Base-by-base conservation (phyloP, 1,140 invertebrate genomes). In the Rhizoglyphus robini region DNA sequence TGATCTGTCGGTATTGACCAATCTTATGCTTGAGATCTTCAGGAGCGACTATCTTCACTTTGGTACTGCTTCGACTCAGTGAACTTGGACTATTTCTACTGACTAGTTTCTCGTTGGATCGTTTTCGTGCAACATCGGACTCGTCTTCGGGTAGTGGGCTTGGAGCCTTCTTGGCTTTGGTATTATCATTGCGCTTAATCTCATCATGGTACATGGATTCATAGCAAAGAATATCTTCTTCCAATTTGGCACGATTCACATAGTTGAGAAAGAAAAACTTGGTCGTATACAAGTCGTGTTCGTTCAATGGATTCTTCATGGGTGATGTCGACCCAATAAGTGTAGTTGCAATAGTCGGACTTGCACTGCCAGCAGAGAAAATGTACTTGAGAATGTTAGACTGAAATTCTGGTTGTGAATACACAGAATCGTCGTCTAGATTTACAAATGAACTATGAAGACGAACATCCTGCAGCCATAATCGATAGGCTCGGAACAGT, bases 371-470 rank as follows among this genome's bases (percentile, higher is more conserved):
- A 31, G 23, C 11, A 4, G 57, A 31, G 15, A 69, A 25, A 0
- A 68, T 46, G 29, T 27, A 60, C 46, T 68, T 69, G 2, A 69
- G 46, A 23, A 69, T 29, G 18, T 67, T 48, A 29, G 48, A 30
- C 18, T 46, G 41, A 65, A 67, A 68, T 46, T 69, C 32, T 27
- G 36, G 49, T 27, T 47, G n/a, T 1, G 15, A 3, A 46, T n/a
- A 60, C 11, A 34, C 15, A 15, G 51, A 54, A 1, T 69, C 60
- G 30, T 62, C 60, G 47, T 65, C 63, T 27, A 69, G 4, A 62
- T 68, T 58, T 38, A 68, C 66, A 57, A 46, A 69, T 29, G 51
- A 47, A 23, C 61, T 57, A 36, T 65, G 66, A 20, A 69, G 46
- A 23, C 60, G 62, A 30, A 13, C 13, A 63, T 69, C 68, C 31